These are phyloP conservation scores for Heliconius eleuchia DNA, from an alignment of 1,140 invertebrate genomes.

Conservation along the genomic window DNA sequence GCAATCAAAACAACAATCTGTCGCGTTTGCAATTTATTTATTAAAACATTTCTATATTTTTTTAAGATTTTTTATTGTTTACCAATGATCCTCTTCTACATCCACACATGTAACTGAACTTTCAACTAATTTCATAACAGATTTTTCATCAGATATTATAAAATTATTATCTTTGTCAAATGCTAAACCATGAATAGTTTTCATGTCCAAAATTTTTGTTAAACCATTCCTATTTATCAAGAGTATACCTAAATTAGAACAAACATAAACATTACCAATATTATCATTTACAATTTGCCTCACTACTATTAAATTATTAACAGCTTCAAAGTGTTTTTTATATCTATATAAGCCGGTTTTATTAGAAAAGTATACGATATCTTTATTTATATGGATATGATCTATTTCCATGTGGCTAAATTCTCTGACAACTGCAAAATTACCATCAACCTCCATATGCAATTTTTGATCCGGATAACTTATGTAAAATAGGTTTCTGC, in stretches of 20 bases:
- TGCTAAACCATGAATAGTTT: slow-evolving; percentile 56
- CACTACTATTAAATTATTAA: slow-evolving; percentile 52
- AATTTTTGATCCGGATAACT: slow-evolving; percentile 65
- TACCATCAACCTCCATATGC: slow-evolving; percentile 56
- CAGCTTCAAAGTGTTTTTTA: slow-evolving; percentile 41
- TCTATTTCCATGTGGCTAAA: slow-evolving; percentile 61
- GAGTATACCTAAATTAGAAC: slow-evolving; percentile 56
- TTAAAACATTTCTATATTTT: neutral
- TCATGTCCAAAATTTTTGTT: slow-evolving; percentile 49
- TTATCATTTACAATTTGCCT: slow-evolving; percentile 59
- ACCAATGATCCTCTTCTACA: slow-evolving; percentile 38
- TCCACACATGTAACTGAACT: slow-evolving; percentile 47
- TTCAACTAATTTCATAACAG: slow-evolving; percentile 48
- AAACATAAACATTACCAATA: slow-evolving; percentile 52
- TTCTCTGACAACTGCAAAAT: slow-evolving; percentile 56
- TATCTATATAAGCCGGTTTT: slow-evolving; percentile 61
- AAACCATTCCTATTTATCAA: slow-evolving; percentile 39
- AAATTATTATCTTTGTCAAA: slow-evolving; percentile 65
- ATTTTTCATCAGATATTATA: slow-evolving; percentile 54
- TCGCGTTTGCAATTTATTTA: neutral
- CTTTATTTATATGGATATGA: slow-evolving; percentile 50
- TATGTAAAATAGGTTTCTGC: slow-evolving; percentile 59
- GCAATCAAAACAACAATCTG: too few relatives aligned
- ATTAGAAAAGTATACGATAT: slow-evolving; percentile 58
- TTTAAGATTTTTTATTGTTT: neutral